Percentiles rank a stretch among this genome's conserved stretches.
Evolutionary conservation across 1,140 invertebrate genomes (phyloP).

Genomic region (Drosophila repletoides): DNA sequence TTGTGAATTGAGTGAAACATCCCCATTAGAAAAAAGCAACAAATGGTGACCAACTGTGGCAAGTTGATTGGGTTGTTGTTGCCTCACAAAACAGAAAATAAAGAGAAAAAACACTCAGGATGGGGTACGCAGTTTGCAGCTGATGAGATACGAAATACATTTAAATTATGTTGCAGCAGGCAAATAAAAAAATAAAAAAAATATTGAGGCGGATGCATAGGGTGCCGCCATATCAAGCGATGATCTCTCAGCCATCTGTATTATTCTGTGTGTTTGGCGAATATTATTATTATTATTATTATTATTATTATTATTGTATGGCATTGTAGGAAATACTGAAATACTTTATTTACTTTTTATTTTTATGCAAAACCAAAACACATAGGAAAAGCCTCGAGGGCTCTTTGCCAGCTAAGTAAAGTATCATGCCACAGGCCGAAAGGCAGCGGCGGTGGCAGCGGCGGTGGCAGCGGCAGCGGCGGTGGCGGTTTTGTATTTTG

Average conservation of each 20-base stretch:
- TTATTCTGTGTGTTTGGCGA: conserved; percentile 33
- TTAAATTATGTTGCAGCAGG: conserved; percentile 47
- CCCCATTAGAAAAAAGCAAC: background rate
- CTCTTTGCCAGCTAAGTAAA: too few relatives aligned
- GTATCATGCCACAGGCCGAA: background rate
- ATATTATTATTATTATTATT: conserved; percentile 56
- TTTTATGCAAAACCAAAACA: conserved; percentile 33
- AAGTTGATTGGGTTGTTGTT: conserved; percentile 13
- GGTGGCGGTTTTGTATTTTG: conserved; percentile 4
- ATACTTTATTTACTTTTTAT: conserved; percentile 35
- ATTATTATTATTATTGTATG: conserved; percentile 53
- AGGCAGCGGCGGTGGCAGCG: background rate
- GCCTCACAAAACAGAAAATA: too few relatives aligned
- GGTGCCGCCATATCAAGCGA: conserved; percentile 14
- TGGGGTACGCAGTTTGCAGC: conserved; percentile 25
- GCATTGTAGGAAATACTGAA: background rate
- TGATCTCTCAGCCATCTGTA: conserved; percentile 65
- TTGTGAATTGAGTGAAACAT: background rate
- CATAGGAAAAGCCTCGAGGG: conserved; percentile 9
- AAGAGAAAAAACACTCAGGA: too few relatives aligned
- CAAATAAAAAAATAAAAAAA: background rate
- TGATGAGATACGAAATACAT: conserved; percentile 56
- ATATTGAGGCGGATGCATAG: too few relatives aligned
- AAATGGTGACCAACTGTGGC: conserved; percentile 12
- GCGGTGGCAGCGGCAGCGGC: too few relatives aligned